Conservation (phyloP, 1,140 invertebrate genomes). For the Sesamia nonagrioides region DNA sequence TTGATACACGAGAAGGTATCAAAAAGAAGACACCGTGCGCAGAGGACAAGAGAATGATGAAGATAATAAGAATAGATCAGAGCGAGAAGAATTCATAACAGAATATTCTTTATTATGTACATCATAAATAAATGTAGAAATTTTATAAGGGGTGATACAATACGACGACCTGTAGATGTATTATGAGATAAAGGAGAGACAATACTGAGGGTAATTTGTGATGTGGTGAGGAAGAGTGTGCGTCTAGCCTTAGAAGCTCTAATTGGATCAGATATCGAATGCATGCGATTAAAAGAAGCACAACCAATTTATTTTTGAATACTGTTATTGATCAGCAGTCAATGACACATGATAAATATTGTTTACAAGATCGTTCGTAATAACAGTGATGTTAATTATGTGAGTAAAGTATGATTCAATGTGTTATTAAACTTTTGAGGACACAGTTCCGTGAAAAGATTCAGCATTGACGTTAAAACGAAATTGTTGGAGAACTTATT, state of each 20-base stretch:
- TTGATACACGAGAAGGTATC: too few species aligned
- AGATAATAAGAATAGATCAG: too few species aligned
- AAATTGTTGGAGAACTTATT: neutral
- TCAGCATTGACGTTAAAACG: neutral
- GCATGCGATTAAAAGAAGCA: constrained; percentile 1
- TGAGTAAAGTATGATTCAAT: neutral
- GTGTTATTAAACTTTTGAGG: neutral
- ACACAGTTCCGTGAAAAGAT: neutral
- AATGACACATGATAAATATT: constrained; percentile 11
- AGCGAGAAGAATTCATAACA: too few species aligned
- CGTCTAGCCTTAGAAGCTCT: neutral
- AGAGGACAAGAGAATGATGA: too few species aligned
- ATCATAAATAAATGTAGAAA: too few species aligned
- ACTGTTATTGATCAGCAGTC: neutral
- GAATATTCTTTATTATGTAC: too few species aligned
- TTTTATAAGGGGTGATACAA: too few species aligned
- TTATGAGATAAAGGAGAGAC: too few species aligned
- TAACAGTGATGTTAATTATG: neutral
- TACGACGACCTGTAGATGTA: too few species aligned
- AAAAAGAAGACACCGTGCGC: too few species aligned
- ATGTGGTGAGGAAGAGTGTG: neutral
- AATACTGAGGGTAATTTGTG: too few species aligned
- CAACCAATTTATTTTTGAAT: neutral
- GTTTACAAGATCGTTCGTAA: constrained; percentile 7
- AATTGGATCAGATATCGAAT: neutral